Conservation (phyloP, 2,888 invertebrate genomes). For the Eupithecia centaureata region DNA sequence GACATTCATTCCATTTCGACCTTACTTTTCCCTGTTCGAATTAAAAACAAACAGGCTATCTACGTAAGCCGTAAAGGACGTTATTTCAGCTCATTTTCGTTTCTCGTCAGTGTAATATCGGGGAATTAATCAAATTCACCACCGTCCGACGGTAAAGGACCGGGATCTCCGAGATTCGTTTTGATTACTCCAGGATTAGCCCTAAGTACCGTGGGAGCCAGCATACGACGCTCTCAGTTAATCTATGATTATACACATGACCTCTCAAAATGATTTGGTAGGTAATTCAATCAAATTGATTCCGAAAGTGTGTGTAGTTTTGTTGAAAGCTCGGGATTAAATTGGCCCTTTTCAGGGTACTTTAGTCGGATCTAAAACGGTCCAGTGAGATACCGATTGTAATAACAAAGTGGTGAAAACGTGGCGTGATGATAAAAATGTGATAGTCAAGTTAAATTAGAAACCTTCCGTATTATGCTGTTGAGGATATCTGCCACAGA, state of each 20-base stretch:
- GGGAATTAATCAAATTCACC: slow-evolving; percentile 40
- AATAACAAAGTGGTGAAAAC: not conserved
- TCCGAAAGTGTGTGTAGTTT: slow-evolving; percentile 32
- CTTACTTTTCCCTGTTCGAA: not conserved
- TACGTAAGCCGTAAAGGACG: slow-evolving; percentile 15
- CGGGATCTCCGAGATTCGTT: slow-evolving; percentile 65
- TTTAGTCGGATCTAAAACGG: not conserved
- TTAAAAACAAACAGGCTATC: slow-evolving; percentile 4
- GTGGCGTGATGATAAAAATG: not conserved
- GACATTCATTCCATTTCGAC: not conserved
- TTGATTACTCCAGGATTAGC: slow-evolving; percentile 74
- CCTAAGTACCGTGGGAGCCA: slow-evolving; percentile 64
- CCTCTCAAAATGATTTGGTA: slow-evolving; percentile 48
- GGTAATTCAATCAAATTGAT: slow-evolving; percentile 48
- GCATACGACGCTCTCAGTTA: slow-evolving; percentile 55
- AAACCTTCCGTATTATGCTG: not conserved
- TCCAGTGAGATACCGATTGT: not conserved
- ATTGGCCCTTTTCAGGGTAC: not conserved
- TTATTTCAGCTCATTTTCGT: slow-evolving; percentile 21
- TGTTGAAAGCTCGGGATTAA: slow-evolving; percentile 15
- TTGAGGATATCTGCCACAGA: not conserved
- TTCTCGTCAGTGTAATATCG: slow-evolving; percentile 28
- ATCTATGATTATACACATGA: slow-evolving; percentile 58
- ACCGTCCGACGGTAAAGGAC: slow-evolving; percentile 42
- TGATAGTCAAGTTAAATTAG: not conserved